These are phyloP conservation scores for Tinamus major DNA, from an alignment of 2,797 vertebrate genomes.

Conservation along the genomic window DNA sequence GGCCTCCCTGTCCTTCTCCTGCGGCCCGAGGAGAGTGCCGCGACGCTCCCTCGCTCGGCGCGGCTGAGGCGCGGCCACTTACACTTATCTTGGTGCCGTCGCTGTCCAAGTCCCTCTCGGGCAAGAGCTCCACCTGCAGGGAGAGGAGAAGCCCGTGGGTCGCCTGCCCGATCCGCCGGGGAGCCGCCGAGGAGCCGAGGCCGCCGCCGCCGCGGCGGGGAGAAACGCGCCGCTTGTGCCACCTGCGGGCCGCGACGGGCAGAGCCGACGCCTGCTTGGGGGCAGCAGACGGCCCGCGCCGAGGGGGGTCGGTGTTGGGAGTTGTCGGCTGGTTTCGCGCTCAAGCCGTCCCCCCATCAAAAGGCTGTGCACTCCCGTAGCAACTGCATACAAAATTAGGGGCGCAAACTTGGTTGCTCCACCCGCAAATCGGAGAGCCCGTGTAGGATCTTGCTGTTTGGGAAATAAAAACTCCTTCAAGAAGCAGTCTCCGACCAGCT, in stretches of 20 bases:
- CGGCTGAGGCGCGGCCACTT: no score
- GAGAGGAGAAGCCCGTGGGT: conserved; percentile 29
- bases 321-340: background rate
- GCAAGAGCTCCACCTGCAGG: conserved; percentile 88
- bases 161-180: background rate
- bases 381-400: background rate
- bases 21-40: no score
- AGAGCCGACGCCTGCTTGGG: background rate
- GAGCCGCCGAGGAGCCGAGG: no score
- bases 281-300: background rate
- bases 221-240: background rate
- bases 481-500: background rate
- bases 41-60: no score
- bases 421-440: background rate
- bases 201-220: background rate
- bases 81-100: conserved; percentile 98
- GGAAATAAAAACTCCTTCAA: background rate
- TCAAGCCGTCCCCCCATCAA: accelerated
- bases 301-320: no score
- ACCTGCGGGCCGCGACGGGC: conserved; percentile 22
- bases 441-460: background rate
- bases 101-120: conserved; percentile 88
- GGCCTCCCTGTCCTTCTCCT: no score
- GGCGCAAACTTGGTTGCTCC: background rate
- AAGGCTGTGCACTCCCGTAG: background rate